Base-by-base conservation (phyloP, 2,113 vertebrate genomes). In the Saguinus midas region DNA sequence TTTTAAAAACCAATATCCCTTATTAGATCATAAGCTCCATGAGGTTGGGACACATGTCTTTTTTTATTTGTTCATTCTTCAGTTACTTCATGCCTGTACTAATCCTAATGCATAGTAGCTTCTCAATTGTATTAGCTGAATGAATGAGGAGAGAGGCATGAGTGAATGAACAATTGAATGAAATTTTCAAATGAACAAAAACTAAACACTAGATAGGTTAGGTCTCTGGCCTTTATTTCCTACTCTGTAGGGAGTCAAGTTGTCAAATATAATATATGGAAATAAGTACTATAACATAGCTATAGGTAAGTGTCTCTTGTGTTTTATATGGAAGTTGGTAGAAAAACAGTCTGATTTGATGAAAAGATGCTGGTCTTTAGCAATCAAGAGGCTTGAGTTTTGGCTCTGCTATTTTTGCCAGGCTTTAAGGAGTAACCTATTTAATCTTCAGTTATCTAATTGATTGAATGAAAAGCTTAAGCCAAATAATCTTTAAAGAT, bases 391-490 rank as follows among this genome's bases (percentile, higher is more conserved):
- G 4, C n/a, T 89, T 17, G 20, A 66, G 10, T 75, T 85, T 29
- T 87, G 21, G 25, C 89, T 52, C 82, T 89, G 21, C 58, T 68
- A 0, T 81, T 85, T 90, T 96, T 90, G 40, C 66, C 86, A 82
- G 7, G 18, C 43, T 45, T 0, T 52, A 18, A 73, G 27, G 25
- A 92, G 27, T 64, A 94, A 94, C 58, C 29, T 92, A 4, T 45
- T 83, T 93, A 43, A 5, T 84, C 87, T 84, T 70, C 32, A 79
- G 21, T 68, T 91, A 91, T 83, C 50, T 81, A 29, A 48, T 25
- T 85, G 29, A 37, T 21, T 91, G 14, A 87, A 68, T 91, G 8
- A 87, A 93, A 93, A 90, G 16, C 75, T 66, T 96, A 83, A 64
- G 61, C 61, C 61, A 64, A 48, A 43, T 79, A 32, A 29, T 73